Evolutionary conservation across 2,888 invertebrate genomes (phyloP).

Genomic region (Argyra leucocephala): DNA sequence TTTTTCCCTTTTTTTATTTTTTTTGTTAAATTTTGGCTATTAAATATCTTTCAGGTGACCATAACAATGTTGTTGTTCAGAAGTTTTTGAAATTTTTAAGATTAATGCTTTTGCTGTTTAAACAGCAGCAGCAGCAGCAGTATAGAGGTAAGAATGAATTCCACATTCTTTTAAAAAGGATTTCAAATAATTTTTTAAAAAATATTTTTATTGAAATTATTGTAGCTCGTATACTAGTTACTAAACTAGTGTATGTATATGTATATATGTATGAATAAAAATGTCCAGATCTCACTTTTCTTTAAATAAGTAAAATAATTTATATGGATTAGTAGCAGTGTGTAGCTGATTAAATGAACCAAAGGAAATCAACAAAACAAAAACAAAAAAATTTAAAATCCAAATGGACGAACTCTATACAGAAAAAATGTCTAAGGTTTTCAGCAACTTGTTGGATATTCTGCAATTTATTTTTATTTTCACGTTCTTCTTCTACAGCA

Average conservation of each 20-base stretch:
- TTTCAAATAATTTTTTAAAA: too few species aligned
- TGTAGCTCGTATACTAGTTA: neutral
- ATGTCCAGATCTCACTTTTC: conserved; percentile 1
- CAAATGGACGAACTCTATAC: neutral
- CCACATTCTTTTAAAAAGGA: neutral
- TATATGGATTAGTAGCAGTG: neutral
- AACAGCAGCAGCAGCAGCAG: neutral
- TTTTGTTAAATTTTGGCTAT: neutral
- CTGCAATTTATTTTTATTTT: neutral
- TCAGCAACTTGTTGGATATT: neutral
- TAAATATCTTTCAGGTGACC: conserved; percentile 1
- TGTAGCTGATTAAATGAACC: neutral
- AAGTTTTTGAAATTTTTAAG: neutral
- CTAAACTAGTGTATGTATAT: too few species aligned
- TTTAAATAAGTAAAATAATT: neutral
- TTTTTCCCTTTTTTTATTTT: neutral
- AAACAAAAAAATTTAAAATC: neutral
- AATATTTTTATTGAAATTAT: neutral
- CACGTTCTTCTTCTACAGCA: neutral
- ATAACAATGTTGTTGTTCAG: conserved; percentile 4
- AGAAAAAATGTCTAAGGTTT: neutral
- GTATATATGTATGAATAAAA: too few species aligned
- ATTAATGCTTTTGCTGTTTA: neutral
- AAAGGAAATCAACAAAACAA: neutral
- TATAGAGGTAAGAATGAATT: neutral